Evolutionary conservation across 2,888 invertebrate species (phyloP), one percentile per base, ranked within the genome.

Genomic region (Drosophila limbata): DNA sequence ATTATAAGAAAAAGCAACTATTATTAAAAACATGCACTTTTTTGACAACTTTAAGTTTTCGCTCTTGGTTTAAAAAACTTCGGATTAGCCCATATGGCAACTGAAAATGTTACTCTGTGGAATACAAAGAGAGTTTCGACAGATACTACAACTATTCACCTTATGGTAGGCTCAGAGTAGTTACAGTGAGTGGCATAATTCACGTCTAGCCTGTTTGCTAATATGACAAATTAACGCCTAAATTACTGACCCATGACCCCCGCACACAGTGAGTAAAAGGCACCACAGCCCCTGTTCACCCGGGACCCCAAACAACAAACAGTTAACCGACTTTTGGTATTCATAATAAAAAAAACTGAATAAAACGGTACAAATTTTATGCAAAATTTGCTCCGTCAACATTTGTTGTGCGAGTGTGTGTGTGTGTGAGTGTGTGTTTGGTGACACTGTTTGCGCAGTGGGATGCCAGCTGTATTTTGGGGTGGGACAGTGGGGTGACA

Each of bases 361-460:
- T 28, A 73, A 76, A 78, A 78, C 73, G 50, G 63, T 59, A 69
- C 63, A 60, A 65, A 61, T 81, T 73, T 53, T 67, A 69, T 82
- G 65, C 77, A 62, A 63, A 77, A 73, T 75, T 81, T 64, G 69
- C 67, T 77, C 60, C 63, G 66, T 76, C 70, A 79, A 79, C 70
- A 79, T 55, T 81, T 66, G 66, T 55, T 60, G 79, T 73, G 55
- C 55, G 53, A 5, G 44, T 56, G 57, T 69, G 10, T 75, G 51
- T 48, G 51, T 65, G 63, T 64, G 50, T 55, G 68, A 39, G 60
- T 48, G 50, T 69, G 50, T 37, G 48, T 70, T 52, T 69, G 64
- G 60, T 56, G 76, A 73, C 79, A 82, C 64, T 76, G 77, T 82
- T 67, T 73, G 56, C 44, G 35, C 51, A 67, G 6, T 55, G 48